phyloP scores from a whole-genome alignment of 2,888 invertebrate species.

The Drosophila histrio region DNA sequence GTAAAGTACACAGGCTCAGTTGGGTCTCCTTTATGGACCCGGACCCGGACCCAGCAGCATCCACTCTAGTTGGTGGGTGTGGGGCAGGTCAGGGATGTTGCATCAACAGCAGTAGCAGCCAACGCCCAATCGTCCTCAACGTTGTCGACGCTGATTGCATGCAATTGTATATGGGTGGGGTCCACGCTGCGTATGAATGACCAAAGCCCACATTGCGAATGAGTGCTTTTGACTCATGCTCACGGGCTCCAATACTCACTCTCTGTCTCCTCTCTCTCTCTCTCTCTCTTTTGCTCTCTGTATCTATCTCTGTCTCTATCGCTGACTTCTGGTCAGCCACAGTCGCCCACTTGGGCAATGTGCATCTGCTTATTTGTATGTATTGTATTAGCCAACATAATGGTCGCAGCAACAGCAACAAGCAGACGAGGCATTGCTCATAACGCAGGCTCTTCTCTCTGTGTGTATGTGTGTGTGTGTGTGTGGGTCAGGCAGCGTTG shows the following conservation, averaged over 20 bases:
- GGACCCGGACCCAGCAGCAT: neutral
- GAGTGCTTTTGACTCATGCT: conserved; percentile 69
- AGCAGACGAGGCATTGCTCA: conserved; percentile 54
- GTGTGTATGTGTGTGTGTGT: neutral
- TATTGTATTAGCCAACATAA: conserved; percentile 78
- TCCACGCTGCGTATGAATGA: conserved; percentile 73
- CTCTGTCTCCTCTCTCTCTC: conserved; percentile 5
- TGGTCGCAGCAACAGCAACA: conserved; percentile 51
- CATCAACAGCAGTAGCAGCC: conserved; percentile 32
- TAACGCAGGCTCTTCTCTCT: conserved; percentile 53
- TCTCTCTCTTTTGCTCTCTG: neutral
- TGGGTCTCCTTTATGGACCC: conserved; percentile 1
- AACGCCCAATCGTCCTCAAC: conserved; percentile 62
- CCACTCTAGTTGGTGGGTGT: conserved; percentile 10
- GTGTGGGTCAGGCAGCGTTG: conserved; percentile 35
- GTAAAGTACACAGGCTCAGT: conserved; percentile 21
- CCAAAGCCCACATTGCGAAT: conserved; percentile 74
- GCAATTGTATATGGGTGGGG: conserved; percentile 61
- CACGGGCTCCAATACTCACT: conserved; percentile 15
- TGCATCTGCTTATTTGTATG: conserved; percentile 75
- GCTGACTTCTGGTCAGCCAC: conserved; percentile 24
- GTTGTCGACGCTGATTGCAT: conserved; percentile 66
- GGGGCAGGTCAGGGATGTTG: conserved; percentile 19
- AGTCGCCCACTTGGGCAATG: conserved; percentile 28
- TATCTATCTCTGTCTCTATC: neutral